Evolutionary conservation across 2,888 invertebrate genomes (phyloP).

Genomic region (Cataglyphis cursor): DNA sequence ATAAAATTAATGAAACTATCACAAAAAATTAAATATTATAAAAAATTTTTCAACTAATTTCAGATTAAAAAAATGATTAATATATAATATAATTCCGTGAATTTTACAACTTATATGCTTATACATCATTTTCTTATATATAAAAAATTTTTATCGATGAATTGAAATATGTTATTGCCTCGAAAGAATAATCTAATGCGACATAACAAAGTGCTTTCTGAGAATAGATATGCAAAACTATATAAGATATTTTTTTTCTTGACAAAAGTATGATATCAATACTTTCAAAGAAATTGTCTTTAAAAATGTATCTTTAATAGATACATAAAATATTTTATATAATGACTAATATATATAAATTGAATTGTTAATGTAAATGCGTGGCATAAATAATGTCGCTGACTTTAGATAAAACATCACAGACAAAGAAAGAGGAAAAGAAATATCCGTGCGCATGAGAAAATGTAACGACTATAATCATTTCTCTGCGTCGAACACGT

Average conservation of each 20-base stretch:
- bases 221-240: constrained; percentile 16
- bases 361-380: neutral
- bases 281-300: constrained; percentile 3
- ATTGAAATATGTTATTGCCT: neutral
- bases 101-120: neutral
- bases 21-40: neutral
- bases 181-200: neutral
- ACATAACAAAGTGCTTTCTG: neutral
- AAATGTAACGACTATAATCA: neutral
- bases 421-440: neutral
- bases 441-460: neutral
- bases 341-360: neutral
- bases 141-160: neutral
- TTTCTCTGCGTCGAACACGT: neutral
- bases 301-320: neutral
- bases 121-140: constrained; percentile 1
- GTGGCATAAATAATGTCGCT: neutral
- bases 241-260: neutral
- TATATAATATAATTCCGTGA: neutral
- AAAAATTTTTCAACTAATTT: neutral
- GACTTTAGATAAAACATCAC: neutral
- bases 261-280: neutral
- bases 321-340: neutral
- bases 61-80: neutral
- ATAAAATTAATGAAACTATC: neutral